Evolutionary conservation across 2,888 invertebrate genomes (phyloP), one percentile per base, ranked within the genome.

Genomic region (Dicyrtomina minuta): DNA sequence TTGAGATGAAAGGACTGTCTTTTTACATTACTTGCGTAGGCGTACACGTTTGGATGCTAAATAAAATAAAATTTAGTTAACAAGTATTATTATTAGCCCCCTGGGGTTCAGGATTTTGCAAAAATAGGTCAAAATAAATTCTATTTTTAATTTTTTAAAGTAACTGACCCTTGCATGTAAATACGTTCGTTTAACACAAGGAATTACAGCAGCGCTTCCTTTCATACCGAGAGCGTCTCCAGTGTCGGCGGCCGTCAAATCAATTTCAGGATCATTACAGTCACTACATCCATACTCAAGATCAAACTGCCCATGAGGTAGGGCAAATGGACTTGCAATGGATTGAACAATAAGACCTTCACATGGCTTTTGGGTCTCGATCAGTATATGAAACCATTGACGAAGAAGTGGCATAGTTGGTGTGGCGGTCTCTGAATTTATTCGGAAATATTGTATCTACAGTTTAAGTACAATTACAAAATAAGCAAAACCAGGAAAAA

Each of bases 201-300:
- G 53, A 53, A 53, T 53, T 22, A 53, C 20, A 8, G 53, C 53
- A 8, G 53, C 53, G 1, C 8, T 1, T 24, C 24, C 24, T 1
- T 13, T 24, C 13, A 53, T 3, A 53, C 13, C 24, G 12, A 53
- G 53, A 53, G 53, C 53, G 13, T 53, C 53, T 53, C 53, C 53
- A 22, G 4, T 13, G 13, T 53, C 15, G 22, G 22, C 53, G 1
- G 17, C 24, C 13, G 1, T 24, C 6, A 22, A 3, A 22, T 53
- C 2, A 53, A 22, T 15, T 1, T 22, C 22, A 22, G 6, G 15
- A 13, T 24, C 17, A 33, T 8, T 33, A 22, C 22, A 24, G 53
- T 24, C 53, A 8, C 2, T 22, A 13, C 53, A 53, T 13, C 22
- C 53, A 22, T 22, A 53, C 13, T 53, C 53, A 1, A 53, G 17